These are phyloP conservation scores for Timandra comae DNA, from an alignment of 2,888 invertebrate genomes.

Conservation along the genomic window DNA sequence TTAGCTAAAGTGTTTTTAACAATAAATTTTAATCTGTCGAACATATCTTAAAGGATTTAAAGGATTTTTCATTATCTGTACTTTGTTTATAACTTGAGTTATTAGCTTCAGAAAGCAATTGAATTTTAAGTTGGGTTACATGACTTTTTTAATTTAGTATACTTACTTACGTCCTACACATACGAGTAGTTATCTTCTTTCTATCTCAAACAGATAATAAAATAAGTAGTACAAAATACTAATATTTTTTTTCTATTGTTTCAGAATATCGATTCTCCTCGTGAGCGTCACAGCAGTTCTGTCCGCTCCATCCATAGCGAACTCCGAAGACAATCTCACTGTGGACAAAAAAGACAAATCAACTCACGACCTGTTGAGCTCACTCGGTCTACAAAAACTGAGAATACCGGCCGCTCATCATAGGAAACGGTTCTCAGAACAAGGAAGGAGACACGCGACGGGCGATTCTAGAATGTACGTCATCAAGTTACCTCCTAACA, in stretches of 20 bases:
- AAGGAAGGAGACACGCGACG: constrained; percentile 82
- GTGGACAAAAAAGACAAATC: constrained; percentile 60
- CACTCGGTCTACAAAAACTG: constrained; percentile 84
- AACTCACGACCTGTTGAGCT: constrained; percentile 83
- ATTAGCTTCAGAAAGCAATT: no score
- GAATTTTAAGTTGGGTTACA: no score
- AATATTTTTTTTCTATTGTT: constrained; percentile 41
- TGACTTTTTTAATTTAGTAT: no score
- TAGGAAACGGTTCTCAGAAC: constrained; percentile 86
- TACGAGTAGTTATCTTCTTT: no score
- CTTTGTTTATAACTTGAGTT: no score
- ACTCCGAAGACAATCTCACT: constrained; percentile 39
- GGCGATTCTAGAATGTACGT: constrained; percentile 92
- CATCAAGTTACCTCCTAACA: constrained; percentile 90
- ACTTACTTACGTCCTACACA: no score
- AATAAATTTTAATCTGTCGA: no score
- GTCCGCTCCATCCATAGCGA: constrained; percentile 42
- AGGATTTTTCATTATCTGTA: no score
- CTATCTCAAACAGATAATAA: no score
- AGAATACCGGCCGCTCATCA: constrained; percentile 86
- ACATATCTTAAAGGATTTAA: no score
- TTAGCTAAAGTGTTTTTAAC: no score
- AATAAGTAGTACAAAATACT: no score
- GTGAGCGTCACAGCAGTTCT: constrained; percentile 39
- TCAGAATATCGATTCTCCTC: constrained; percentile 51